Conservation (phyloP, 2,113 vertebrate genomes). For the Neomonachus schauinslandi region DNA sequence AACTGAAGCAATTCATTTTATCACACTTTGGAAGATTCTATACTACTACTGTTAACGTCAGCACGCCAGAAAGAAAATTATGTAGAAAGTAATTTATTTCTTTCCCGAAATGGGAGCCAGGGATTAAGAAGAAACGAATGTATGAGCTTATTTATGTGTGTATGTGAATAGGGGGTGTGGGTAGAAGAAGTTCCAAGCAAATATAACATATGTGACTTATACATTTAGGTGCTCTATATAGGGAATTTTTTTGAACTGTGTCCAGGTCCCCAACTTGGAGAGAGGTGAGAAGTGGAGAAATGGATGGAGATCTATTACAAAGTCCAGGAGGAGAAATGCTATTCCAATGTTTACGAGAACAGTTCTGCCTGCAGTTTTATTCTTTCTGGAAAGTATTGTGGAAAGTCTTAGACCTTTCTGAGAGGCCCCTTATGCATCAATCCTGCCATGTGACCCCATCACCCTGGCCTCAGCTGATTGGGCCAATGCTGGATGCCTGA, state of each 20-base stretch:
- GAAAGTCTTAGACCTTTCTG: conserved; percentile 53
- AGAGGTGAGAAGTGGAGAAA: conserved; percentile 45
- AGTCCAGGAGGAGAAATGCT: conserved; percentile 19
- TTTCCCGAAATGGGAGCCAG: conserved; percentile 39
- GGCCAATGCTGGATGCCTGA: not conserved
- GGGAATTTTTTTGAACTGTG: conserved; percentile 42
- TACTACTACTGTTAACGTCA: not conserved
- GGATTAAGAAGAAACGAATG: conserved; percentile 15
- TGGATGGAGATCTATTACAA: conserved; percentile 42
- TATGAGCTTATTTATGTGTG: conserved; percentile 11
- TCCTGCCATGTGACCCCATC: not conserved
- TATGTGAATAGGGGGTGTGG: not conserved
- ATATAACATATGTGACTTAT: conserved; percentile 15
- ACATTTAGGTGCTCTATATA: conserved; percentile 33
- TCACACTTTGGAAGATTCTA: conserved; percentile 59
- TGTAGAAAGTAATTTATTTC: conserved; percentile 65
- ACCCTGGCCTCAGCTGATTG: not conserved
- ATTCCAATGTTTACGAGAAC: conserved; percentile 32
- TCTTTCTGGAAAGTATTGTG: conserved; percentile 52
- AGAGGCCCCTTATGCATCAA: not conserved
- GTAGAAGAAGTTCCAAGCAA: conserved; percentile 44
- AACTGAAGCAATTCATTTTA: conserved; percentile 65
- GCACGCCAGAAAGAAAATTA: conserved; percentile 59
- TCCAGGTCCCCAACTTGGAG: conserved; percentile 46
- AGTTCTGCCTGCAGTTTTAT: conserved; percentile 50